phyloP scores from a whole-genome alignment of 2,113 vertebrate genomes.

The Channa maculata region DNA sequence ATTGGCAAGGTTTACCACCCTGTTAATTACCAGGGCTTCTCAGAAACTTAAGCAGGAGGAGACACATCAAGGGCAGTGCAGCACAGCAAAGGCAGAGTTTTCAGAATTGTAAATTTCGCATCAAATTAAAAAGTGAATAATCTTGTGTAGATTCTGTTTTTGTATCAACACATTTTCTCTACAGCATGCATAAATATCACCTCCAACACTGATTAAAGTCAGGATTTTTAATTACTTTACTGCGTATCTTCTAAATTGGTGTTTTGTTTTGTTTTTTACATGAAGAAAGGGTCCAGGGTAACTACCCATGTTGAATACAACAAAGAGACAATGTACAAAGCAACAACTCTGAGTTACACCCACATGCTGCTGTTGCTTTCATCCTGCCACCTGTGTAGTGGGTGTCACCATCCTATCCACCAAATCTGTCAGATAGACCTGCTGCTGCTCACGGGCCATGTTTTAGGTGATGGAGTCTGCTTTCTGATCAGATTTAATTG shows the following conservation, averaged over 20 bases:
- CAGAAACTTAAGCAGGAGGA: constrained; percentile 42
- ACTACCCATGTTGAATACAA: constrained; percentile 24
- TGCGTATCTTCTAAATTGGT: constrained; percentile 10
- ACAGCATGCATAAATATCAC: constrained; percentile 26
- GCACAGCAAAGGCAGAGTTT: constrained; percentile 27
- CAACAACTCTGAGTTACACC: constrained; percentile 65
- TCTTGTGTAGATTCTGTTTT: constrained; percentile 36
- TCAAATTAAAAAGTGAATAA: constrained; percentile 42
- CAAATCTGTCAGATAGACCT: constrained; percentile 72
- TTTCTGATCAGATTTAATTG: constrained; percentile 35
- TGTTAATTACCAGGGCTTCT: constrained; percentile 53
- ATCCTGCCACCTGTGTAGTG: constrained; percentile 77
- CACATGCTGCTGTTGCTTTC: constrained; percentile 76
- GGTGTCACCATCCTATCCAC: constrained; percentile 71
- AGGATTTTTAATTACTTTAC: constrained; percentile 22
- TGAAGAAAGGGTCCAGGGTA: constrained; percentile 30
- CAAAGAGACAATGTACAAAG: constrained; percentile 44
- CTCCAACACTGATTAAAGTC: constrained; percentile 25
- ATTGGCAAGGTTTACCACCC: constrained; percentile 55
- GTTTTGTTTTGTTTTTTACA: neutral
- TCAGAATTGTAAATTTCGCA: constrained; percentile 28
- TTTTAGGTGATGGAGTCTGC: constrained; percentile 59
- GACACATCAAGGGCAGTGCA: constrained; percentile 57
- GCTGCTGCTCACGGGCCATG: constrained; percentile 52
- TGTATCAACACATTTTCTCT: constrained; percentile 25